Evolutionary conservation across 2,113 vertebrate species (phyloP).

Genomic region (Notothenia coriiceps): DNA sequence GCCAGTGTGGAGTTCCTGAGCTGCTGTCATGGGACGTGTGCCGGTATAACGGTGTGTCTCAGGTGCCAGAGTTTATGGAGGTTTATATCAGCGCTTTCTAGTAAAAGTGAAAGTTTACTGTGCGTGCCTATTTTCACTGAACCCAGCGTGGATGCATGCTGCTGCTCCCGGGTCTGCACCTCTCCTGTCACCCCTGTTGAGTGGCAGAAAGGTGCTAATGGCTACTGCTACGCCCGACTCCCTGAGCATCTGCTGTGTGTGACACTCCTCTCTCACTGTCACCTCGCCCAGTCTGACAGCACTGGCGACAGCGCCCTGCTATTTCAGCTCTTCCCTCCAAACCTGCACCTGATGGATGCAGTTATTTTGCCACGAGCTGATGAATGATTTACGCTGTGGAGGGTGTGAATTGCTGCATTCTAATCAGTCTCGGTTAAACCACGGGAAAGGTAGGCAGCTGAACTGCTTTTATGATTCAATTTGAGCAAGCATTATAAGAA

Average conservation of each 20-base stretch:
- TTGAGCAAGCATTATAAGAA: not conserved
- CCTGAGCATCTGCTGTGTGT: slow-evolving; percentile 82
- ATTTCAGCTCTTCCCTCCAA: slow-evolving; percentile 67
- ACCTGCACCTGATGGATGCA: slow-evolving; percentile 70
- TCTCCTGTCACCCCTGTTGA: slow-evolving; percentile 73
- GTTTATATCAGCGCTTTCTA: slow-evolving; percentile 35
- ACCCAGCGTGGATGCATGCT: slow-evolving; percentile 48
- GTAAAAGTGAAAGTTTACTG: slow-evolving; percentile 65
- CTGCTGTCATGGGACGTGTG: slow-evolving; percentile 63
- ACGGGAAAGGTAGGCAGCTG: slow-evolving; percentile 16
- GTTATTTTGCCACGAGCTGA: slow-evolving; percentile 50
- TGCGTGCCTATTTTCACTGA: slow-evolving; percentile 54
- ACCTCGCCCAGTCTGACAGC: slow-evolving; percentile 75
- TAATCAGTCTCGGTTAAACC: slow-evolving; percentile 42
- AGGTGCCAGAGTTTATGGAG: slow-evolving; percentile 16
- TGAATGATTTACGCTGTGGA: slow-evolving; percentile 69
- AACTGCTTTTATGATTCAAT: slow-evolving; percentile 18
- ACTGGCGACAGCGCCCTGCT: slow-evolving; percentile 54
- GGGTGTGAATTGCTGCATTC: slow-evolving; percentile 61
- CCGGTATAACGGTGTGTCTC: slow-evolving; percentile 10
- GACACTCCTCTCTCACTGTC: slow-evolving; percentile 81
- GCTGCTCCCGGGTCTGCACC: slow-evolving; percentile 72
- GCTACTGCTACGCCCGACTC: slow-evolving; percentile 77
- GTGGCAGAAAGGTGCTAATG: slow-evolving; percentile 86
- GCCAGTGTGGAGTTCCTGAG: slow-evolving; percentile 60